Percentiles rank a stretch among this genome's conserved stretches.
Conservation (phyloP, 2,113 vertebrate genomes). For the Candoia aspera region DNA sequence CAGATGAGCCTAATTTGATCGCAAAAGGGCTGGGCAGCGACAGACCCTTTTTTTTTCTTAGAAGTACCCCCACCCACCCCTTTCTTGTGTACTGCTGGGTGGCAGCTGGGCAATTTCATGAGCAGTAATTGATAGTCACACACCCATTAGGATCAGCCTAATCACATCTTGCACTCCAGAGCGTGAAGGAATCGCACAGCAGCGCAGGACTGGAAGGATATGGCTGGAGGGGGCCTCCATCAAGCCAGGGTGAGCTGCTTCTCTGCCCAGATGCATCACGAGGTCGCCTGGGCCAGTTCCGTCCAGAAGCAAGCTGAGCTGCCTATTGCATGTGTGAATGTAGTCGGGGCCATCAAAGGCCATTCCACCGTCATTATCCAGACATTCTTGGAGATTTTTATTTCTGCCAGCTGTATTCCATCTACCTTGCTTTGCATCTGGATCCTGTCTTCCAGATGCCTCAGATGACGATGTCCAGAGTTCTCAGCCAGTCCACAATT, state of each 20-base stretch:
- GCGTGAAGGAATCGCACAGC: neutral
- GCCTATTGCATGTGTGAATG: neutral
- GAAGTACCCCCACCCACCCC: neutral
- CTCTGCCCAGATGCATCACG: neutral
- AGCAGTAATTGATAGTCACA: neutral
- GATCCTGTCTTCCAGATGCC: neutral
- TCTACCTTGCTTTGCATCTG: neutral
- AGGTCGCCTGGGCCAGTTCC: neutral
- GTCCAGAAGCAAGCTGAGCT: neutral
- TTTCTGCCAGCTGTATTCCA: neutral
- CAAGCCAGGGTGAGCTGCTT: neutral
- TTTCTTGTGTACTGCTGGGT: accelerated
- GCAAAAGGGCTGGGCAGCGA: neutral
- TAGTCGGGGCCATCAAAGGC: neutral
- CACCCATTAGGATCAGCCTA: neutral
- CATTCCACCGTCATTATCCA: neutral
- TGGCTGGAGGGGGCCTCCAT: neutral
- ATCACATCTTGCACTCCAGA: neutral
- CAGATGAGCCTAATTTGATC: constrained; percentile 13
- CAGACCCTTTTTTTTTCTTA: neutral
- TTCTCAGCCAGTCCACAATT: neutral
- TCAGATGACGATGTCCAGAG: neutral
- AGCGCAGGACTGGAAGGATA: neutral
- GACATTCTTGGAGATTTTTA: neutral
- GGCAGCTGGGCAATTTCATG: neutral